phyloP scores from a whole-genome alignment of 1,140 invertebrate genomes.

The Drosophila equinoxialis region DNA sequence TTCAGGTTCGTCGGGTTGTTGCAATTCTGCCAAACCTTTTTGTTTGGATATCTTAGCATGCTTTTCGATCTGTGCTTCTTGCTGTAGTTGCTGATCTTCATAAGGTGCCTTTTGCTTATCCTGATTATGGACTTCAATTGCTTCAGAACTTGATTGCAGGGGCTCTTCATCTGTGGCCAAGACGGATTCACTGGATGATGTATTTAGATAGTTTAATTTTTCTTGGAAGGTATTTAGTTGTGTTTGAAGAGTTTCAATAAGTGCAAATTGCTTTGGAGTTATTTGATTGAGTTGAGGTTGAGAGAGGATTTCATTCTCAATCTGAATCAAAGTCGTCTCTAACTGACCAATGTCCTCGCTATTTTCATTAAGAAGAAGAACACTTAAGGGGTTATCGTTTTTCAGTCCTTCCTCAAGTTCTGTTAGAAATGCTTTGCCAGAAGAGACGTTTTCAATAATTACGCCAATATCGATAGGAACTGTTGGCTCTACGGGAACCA shows the following conservation, averaged over 20 bases:
- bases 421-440: slow-evolving; percentile 64
- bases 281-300: slow-evolving; percentile 56
- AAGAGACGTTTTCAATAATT: slow-evolving; percentile 62
- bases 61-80: not conserved
- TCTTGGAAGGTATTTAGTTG: slow-evolving; percentile 54
- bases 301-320: slow-evolving; percentile 66
- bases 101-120: not conserved
- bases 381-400: slow-evolving; percentile 48
- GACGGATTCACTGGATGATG: slow-evolving; percentile 32
- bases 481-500: slow-evolving; percentile 14
- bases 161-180: slow-evolving; percentile 16
- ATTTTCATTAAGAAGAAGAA: slow-evolving; percentile 56
- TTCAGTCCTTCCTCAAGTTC: slow-evolving; percentile 63
- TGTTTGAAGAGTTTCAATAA: slow-evolving; percentile 57
- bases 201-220: slow-evolving; percentile 47
- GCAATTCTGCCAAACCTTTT: slow-evolving; percentile 23
- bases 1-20: slow-evolving; percentile 14
- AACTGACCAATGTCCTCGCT: slow-evolving; percentile 52
- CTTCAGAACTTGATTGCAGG: slow-evolving; percentile 6
- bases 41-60: slow-evolving; percentile 11
- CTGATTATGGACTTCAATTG: slow-evolving; percentile 8
- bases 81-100: not conserved
- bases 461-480: slow-evolving; percentile 47
- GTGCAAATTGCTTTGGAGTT: slow-evolving; percentile 40
- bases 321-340: slow-evolving; percentile 53